Evolutionary conservation across 1,140 invertebrate species (phyloP).

Genomic region (Cherax destructor): DNA sequence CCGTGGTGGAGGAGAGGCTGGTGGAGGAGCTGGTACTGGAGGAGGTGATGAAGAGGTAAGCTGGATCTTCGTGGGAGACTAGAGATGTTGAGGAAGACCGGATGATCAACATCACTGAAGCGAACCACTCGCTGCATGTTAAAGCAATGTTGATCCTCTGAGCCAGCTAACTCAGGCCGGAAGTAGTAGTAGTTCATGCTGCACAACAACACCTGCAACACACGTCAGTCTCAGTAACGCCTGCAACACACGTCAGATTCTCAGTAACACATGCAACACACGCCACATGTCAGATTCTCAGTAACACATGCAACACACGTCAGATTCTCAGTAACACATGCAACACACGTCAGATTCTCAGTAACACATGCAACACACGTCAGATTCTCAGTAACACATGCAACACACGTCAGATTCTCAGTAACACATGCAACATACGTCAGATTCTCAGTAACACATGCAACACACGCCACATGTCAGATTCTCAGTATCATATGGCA

Average conservation of each 20-base stretch:
- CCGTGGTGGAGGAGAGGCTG: not conserved
- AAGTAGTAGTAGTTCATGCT: not conserved
- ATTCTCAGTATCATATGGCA: no score
- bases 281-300: not conserved
- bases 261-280: not conserved
- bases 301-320: not conserved
- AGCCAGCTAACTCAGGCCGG: not conserved
- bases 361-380: not conserved
- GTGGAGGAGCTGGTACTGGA: not conserved
- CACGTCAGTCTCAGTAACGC: not conserved
- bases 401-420: not conserved
- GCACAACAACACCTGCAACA: not conserved
- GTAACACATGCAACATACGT: not conserved
- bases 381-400: not conserved
- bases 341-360: no score
- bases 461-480: not conserved
- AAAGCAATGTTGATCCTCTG: not conserved
- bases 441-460: not conserved
- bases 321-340: no score
- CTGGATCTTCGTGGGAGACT: not conserved
- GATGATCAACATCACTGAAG: not conserved
- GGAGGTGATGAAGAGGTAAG: not conserved
- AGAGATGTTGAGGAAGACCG: slow-evolving; percentile 6
- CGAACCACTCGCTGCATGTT: not conserved
- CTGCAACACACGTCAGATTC: not conserved